Percentiles rank a stretch among this genome's conserved stretches.
These are phyloP conservation scores for Brachypalpus laphriformis DNA, from an alignment of 2,888 invertebrate genomes.

Conservation along the genomic window DNA sequence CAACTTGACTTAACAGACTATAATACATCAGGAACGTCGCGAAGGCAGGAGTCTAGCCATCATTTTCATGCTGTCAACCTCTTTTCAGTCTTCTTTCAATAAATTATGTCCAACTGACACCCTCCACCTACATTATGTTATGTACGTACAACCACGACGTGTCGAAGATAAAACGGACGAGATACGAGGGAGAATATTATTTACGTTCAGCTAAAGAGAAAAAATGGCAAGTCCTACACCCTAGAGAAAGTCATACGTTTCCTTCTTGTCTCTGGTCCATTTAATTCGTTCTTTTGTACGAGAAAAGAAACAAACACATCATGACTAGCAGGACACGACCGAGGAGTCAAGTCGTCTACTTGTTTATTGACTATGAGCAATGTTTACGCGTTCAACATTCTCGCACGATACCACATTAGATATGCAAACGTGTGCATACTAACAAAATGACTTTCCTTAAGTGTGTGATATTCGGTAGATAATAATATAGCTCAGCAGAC, in stretches of 20 bases:
- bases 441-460: constrained; percentile 34
- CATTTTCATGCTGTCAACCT: neutral
- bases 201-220: neutral
- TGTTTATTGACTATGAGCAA: constrained; percentile 23
- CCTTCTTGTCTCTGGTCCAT: constrained; percentile 23
- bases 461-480: constrained; percentile 3
- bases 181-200: neutral
- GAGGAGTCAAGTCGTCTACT: neutral
- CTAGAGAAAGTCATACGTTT: constrained; percentile 10
- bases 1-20: neutral
- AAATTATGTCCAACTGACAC: constrained; percentile 35
- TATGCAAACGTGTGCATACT: constrained; percentile 48
- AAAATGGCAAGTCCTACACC: neutral
- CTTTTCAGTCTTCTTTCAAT: constrained; percentile 19
- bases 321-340: constrained; percentile 30
- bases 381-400: constrained; percentile 21
- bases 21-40: neutral
- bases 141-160: neutral
- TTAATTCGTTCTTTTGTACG: constrained; percentile 7
- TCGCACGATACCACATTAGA: constrained; percentile 37
- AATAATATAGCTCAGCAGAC: constrained; percentile 1
- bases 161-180: constrained; percentile 24
- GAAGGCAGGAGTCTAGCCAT: constrained; percentile 25
- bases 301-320: constrained; percentile 14
- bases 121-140: neutral